Evolutionary conservation across 2,113 vertebrate genomes (phyloP), one percentile per base, ranked within the genome.

Genomic region (Chaetorhynchus papuensis): DNA sequence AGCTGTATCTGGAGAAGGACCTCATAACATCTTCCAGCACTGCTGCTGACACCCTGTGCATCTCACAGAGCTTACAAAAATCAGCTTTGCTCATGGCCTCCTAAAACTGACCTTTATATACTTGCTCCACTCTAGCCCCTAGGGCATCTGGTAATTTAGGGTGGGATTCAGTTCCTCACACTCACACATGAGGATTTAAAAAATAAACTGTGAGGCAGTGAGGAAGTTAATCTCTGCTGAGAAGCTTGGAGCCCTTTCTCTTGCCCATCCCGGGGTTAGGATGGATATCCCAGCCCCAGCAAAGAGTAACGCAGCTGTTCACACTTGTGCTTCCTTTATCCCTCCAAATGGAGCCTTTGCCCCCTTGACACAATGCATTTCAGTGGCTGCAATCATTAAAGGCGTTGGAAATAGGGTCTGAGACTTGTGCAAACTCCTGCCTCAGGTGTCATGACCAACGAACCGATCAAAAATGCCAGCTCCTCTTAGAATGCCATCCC

Each of bases 381-480:
- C 94, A 93, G 93, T 85, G 94, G 86, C 83, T 94, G 84, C 90
- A 96, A 35, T 95, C 93, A 92, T 95, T 90, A 91, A 84, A 96
- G 89, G 95, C 76, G 13, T 81, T 72, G 86, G 89, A 95, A 92
- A 94, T 56, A 54, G 84, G 84, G 91, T 93, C 76, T 95, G 87
- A 88, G 95, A 92, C 80, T 96, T 93, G 71, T 14, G 64, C 92
- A 96, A 93, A 97, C 90, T 92, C 89, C 76, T 89, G 97, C 97
- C 96, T 96, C 96, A 96, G 97, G 97, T 97, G 95, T 95, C 65
- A 78, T 95, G 93, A 84, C 93, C 97, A 96, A 93, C 1, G 92
- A 97, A 97, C 88, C 33, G 76, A 95, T 96, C 94, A 96, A 74
- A 97, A 94, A 91, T 94, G 96, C 93, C 97, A 97, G 59, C 65